Evolutionary conservation across 2,888 invertebrate genomes (phyloP), one percentile per base, ranked within the genome.

Genomic region (Matsumyia berberina): DNA sequence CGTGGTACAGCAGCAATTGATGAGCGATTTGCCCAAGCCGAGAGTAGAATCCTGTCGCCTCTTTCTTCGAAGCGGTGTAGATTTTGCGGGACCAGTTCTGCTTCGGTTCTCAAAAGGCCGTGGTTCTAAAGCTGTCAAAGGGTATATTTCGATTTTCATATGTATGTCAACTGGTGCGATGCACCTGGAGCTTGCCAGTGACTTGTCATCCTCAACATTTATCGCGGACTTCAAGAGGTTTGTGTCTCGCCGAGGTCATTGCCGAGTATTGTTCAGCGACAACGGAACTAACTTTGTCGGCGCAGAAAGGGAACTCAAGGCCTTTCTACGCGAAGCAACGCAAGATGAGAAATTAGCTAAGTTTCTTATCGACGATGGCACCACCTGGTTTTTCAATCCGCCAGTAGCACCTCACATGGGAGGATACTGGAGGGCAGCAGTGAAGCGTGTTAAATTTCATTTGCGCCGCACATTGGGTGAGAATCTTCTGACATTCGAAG

Each of bases 171-270:
- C n/a, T n/a, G n/a, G n/a, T n/a, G n/a, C n/a, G n/a, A n/a, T n/a
- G n/a, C n/a, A n/a, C n/a, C n/a, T n/a, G n/a, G n/a, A n/a, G n/a
- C n/a, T n/a, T n/a, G n/a, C n/a, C n/a, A n/a, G n/a, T n/a, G n/a
- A n/a, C n/a, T n/a, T n/a, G n/a, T n/a, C n/a, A n/a, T n/a, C n/a
- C n/a, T n/a, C n/a, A n/a, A n/a, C n/a, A n/a, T n/a, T n/a, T n/a
- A n/a, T n/a, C n/a, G n/a, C n/a, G n/a, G n/a, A n/a, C n/a, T n/a
- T n/a, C n/a, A n/a, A n/a, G 33, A 31, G 15, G 15, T 64, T 74
- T 29, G 33, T 64, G n/a, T 42, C 66, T 44, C 77, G 51, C 11
- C 58, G 67, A 9, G 62, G 64, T 12, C 51, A 51, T 8, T 66
- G 64, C 49, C 19, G 7, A 19, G 33, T 51, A 0, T 8, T 66